Percentiles rank a stretch among this genome's conserved stretches.
Conservation (phyloP, 2,113 vertebrate genomes). For the Sisor rabdophorus region DNA sequence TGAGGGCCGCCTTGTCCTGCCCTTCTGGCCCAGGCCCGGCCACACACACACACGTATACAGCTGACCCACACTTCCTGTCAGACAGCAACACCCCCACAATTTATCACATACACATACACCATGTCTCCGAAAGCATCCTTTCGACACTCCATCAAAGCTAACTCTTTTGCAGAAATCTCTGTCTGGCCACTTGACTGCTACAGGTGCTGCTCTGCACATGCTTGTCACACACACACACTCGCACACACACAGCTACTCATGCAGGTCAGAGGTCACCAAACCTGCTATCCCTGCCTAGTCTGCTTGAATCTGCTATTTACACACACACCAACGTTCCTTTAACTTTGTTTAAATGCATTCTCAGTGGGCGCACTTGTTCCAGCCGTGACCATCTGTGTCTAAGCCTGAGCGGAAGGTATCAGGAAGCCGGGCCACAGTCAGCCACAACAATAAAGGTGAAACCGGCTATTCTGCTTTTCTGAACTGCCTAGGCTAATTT, state of each 20-base stretch:
- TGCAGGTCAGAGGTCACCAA: conserved; percentile 19
- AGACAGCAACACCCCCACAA: conserved; percentile 67
- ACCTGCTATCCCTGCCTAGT: not conserved
- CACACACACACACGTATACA: conserved; percentile 53
- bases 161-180: not conserved
- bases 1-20: conserved; percentile 65
- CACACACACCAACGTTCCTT: conserved; percentile 11
- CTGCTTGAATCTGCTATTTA: conserved; percentile 12
- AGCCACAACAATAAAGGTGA: conserved; percentile 57
- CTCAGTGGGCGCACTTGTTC: conserved; percentile 50
- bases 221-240: not conserved
- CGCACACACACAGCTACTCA: conserved; percentile 3
- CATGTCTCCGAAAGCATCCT: conserved; percentile 34
- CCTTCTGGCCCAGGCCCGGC: conserved; percentile 59
- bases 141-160: conserved; percentile 22
- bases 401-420: conserved; percentile 46
- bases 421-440: conserved; percentile 51
- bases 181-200: conserved; percentile 9
- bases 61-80: conserved; percentile 68
- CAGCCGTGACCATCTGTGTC: conserved; percentile 44
- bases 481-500: conserved; percentile 35
- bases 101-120: conserved; percentile 53
- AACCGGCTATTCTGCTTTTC: conserved; percentile 44
- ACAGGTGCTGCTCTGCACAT: conserved; percentile 34
- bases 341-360: conserved; percentile 37